Evolutionary conservation across 1,140 invertebrate species (phyloP).

Genomic region (Panulirus ornatus): DNA sequence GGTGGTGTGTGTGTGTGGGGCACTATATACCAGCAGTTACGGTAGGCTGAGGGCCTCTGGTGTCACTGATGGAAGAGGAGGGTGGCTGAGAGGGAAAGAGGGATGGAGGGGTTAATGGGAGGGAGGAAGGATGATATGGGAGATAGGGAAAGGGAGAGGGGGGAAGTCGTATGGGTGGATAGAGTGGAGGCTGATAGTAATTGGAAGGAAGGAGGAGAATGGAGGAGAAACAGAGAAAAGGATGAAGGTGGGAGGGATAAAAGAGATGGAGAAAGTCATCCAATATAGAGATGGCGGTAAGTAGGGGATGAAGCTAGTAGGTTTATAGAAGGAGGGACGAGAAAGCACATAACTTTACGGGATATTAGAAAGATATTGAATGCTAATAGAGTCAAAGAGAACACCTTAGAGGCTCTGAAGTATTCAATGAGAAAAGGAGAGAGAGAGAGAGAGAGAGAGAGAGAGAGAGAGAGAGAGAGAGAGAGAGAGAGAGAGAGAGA

Average conservation of each 20-base stretch:
- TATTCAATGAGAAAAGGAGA: not conserved
- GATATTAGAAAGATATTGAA: no score
- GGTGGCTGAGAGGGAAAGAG: not conserved
- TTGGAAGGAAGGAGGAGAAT: not conserved
- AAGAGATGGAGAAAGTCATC: no score
- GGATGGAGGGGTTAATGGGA: not conserved
- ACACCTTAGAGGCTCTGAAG: no score
- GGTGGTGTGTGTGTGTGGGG: no score
- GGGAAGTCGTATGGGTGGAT: not conserved
- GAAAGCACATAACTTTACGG: no score
- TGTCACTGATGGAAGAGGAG: no score
- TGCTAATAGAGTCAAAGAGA: no score
- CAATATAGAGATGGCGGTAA: not conserved
- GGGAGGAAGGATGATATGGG: not conserved
- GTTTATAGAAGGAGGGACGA: no score
- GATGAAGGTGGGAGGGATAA: not conserved
- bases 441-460: not conserved
- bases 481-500: not conserved
- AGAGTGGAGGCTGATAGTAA: not conserved
- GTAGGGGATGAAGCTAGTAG: not conserved
- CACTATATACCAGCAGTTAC: no score
- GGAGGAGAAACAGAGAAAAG: not conserved
- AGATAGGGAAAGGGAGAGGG: no score
- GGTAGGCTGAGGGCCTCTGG: no score
- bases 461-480: conserved; percentile 11